A percentile compares a stretch with the other conserved stretches of the same genome.
phyloP scores from a whole-genome alignment of 2,113 vertebrate species.

The Suricata suricatta region DNA sequence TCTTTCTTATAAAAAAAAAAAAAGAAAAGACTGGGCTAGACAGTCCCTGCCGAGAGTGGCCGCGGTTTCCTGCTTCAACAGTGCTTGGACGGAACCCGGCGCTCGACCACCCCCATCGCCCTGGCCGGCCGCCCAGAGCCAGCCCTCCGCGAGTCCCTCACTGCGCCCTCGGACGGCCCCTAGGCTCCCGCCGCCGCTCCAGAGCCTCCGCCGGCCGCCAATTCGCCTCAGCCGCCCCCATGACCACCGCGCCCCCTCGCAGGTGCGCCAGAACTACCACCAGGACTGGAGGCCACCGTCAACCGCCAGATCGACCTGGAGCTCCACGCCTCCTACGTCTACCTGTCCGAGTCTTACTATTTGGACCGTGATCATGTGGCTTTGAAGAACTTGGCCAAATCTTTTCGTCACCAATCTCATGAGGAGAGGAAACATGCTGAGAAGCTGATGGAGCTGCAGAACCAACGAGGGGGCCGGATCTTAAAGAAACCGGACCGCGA shows the following conservation, averaged over 20 bases:
- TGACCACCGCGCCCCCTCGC: constrained; percentile 86
- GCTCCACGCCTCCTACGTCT: constrained; percentile 92
- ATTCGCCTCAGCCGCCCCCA: constrained; percentile 60
- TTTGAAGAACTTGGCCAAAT: constrained; percentile 92
- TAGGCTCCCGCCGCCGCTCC: background rate
- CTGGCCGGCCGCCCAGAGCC: too few relatives aligned
- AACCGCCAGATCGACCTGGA: constrained; percentile 95
- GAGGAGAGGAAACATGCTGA: constrained; percentile 94
- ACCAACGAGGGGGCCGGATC: constrained; percentile 80
- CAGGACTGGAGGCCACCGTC: constrained; percentile 92
- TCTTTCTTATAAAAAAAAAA: background rate
- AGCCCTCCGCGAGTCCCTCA: background rate
- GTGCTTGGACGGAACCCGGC: too few relatives aligned
- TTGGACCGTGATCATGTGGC: constrained; percentile 94
- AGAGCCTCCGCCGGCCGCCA: background rate
- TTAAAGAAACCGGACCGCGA: constrained; percentile 92
- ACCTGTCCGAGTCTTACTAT: constrained; percentile 94
- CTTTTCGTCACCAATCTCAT: constrained; percentile 91
- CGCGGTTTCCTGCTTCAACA: too few relatives aligned
- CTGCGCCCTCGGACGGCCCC: background rate
- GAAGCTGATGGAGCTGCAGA: constrained; percentile 94
- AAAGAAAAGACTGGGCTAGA: too few relatives aligned
- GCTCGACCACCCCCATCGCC: too few relatives aligned
- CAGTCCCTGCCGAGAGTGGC: too few relatives aligned
- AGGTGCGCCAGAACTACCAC: constrained; percentile 93